Percentiles rank a stretch among this genome's conserved stretches.
phyloP scores from a whole-genome alignment of 2,888 invertebrate species.

The Clusia tigrina region DNA sequence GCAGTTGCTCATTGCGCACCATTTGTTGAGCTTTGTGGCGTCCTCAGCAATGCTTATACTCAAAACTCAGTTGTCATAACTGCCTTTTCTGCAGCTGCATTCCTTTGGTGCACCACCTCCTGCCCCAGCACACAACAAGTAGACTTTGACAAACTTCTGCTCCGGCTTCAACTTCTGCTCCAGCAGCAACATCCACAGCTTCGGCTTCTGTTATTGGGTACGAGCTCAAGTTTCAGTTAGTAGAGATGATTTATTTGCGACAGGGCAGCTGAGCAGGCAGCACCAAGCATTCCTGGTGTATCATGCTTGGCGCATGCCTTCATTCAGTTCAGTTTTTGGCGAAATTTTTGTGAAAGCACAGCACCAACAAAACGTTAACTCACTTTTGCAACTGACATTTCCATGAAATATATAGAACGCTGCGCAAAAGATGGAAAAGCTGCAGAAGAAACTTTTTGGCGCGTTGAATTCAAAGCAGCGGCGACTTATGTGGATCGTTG shows the following conservation, averaged over 20 bases:
- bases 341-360: constrained; percentile 1
- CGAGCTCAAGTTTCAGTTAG: neutral
- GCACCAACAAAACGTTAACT: neutral
- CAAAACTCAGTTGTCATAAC: constrained; percentile 6
- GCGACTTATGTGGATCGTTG: neutral
- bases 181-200: no score
- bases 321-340: constrained; percentile 1
- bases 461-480: neutral
- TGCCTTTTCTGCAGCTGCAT: neutral
- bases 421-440: neutral
- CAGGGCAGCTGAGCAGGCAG: neutral
- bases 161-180: neutral
- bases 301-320: constrained; percentile 1
- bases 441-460: neutral
- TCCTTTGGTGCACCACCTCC: neutral
- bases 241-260: constrained; percentile 9
- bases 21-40: neutral
- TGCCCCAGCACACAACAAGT: neutral
- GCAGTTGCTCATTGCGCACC: no score
- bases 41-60: neutral
- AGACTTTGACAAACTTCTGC: neutral
- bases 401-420: constrained; percentile 2
- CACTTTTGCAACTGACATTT: constrained; percentile 6
- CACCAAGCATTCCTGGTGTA: neutral
- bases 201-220: neutral